Base-by-base conservation (phyloP, 2,113 vertebrate genomes). In the Collichthys lucidus region DNA sequence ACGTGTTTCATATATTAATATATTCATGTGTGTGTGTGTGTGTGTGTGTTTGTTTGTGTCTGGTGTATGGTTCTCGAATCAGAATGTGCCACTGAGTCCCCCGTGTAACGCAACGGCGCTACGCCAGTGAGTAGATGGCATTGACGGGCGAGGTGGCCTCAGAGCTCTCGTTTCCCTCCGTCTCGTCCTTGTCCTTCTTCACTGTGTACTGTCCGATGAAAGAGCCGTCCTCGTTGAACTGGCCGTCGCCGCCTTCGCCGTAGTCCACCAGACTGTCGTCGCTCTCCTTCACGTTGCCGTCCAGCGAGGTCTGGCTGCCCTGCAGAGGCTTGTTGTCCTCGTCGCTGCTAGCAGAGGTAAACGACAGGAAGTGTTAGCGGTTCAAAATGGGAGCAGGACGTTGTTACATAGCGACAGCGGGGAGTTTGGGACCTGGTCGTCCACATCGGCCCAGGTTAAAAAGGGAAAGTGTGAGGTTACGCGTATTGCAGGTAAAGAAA, bases 151-250 rank as follows among this genome's bases (percentile, higher is more conserved):
- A 99, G 0, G 98, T 99, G 92, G 98, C 97, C 92, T 99, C 98
- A 0, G 98, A 99, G 95, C 98, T 99, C 89, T 99, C 98, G 0
- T 99, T 99, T 90, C 98, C 98, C 92, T 99, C 98, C 0, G 98
- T 99, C 88, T 99, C 98, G 10, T 99, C 98, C 84, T 99, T 99
- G 97, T 99, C 98, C 94, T 99, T 99, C 94, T 96, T 99, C 86
- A 99, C 98, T 0, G 98, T 99, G 95, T 99, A 99, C 94, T 99
- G 98, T 87, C 98, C 98, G 2, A 99, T 99, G 88, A 99, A 99
- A 35, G 98, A 99, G 61, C 98, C 98, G 0, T 99, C 98, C 82
- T 99, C 98, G 0, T 99, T 99, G 89, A 99, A 99, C 93, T 99
- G 98, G 9, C 98, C 98, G 2, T 99, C 97, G 0, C 97, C 98